Conservation (phyloP, 2,113 vertebrate genomes). For the Microtus ochrogaster region DNA sequence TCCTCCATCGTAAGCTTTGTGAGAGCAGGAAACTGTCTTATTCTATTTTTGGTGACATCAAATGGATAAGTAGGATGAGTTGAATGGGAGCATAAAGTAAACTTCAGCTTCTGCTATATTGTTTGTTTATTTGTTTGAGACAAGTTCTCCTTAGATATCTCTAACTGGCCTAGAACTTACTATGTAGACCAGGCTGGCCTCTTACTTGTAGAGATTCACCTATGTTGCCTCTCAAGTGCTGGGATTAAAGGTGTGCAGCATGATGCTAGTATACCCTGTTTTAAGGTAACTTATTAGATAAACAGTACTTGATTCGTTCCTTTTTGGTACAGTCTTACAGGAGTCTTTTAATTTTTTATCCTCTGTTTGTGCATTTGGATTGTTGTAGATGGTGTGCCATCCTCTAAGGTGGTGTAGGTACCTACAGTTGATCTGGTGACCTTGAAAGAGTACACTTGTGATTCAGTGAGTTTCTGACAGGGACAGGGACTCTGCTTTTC, state of each 20-base stretch:
- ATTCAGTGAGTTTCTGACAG: not conserved
- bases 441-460: slow-evolving; percentile 46
- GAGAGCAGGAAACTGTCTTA: not conserved
- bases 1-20: slow-evolving; percentile 40
- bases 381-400: slow-evolving; percentile 14
- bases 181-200: not conserved
- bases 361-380: not conserved
- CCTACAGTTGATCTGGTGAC: not conserved
- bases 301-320: not conserved
- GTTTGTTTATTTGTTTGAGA: not conserved
- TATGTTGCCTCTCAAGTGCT: not conserved
- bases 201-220: not conserved
- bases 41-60: not conserved
- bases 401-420: not conserved
- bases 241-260: too few species aligned
- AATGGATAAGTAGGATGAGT: slow-evolving; percentile 9
- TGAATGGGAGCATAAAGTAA: slow-evolving; percentile 41
- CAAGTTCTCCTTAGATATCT: not conserved
- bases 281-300: slow-evolving; percentile 30
- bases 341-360: not conserved
- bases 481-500: not conserved
- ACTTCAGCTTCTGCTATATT: slow-evolving; percentile 49
- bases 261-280: not conserved
- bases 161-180: not conserved
- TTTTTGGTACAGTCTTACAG: not conserved